These are phyloP conservation scores for Cheiracanthium punctorium DNA, from an alignment of 2,888 invertebrate species.

Conservation along the genomic window DNA sequence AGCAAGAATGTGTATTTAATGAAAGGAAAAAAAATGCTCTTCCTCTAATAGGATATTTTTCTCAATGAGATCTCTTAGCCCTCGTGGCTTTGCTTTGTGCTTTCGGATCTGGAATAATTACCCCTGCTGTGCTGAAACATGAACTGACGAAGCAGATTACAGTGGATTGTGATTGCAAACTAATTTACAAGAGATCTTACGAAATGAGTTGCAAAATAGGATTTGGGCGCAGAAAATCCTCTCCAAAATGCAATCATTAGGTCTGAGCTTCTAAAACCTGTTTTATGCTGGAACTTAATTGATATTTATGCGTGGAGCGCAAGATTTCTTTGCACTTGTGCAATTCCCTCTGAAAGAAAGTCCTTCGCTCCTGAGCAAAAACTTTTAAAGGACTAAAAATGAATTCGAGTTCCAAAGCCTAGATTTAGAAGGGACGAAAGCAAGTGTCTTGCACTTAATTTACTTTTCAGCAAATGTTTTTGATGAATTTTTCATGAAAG, in stretches of 20 bases:
- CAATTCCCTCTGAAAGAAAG: background rate
- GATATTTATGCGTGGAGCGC: conserved; percentile 59
- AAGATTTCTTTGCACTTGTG: conserved; percentile 26
- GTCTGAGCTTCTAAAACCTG: background rate
- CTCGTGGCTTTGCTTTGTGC: background rate
- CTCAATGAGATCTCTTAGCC: background rate
- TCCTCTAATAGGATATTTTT: background rate
- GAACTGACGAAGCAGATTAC: background rate
- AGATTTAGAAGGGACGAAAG: background rate
- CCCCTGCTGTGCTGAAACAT: background rate
- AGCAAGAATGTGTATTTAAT: background rate
- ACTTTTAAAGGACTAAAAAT: background rate
- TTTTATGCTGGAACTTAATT: conserved; percentile 42
- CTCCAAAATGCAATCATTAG: conserved; percentile 55
- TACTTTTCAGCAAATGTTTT: conserved; percentile 22
- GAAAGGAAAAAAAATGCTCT: background rate
- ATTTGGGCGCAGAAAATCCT: conserved; percentile 28
- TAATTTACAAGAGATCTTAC: conserved; percentile 37
- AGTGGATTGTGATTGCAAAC: conserved; percentile 22
- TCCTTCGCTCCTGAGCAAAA: background rate
- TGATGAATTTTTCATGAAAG: conserved; percentile 28
- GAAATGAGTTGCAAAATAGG: conserved; percentile 58
- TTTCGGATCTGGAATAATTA: background rate
- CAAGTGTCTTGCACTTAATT: conserved; percentile 47
- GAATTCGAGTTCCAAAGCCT: background rate